Conservation (phyloP, 2,113 vertebrate genomes). For the Macaca fascicularis region T2T-MFA8v1.1 NC_088394.1:74557001-74557500, state of each 20-base stretch:
- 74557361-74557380: fast-evolving
- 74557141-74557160: too few species aligned
- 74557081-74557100: too few species aligned
- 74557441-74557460: background rate
- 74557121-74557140: too few species aligned
- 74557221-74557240: background rate
- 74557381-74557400: fast-evolving
- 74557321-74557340: background rate
- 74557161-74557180: too few species aligned
- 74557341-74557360: fast-evolving
- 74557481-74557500: fast-evolving
- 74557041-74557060: fast-evolving
- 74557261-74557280: background rate
- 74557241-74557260: fast-evolving
- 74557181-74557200: too few species aligned
- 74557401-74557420: background rate
- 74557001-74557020: too few species aligned
- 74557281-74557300: fast-evolving
- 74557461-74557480: fast-evolving
- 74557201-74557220: too few species aligned
- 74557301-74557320: background rate
- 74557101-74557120: too few species aligned
- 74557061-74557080: too few species aligned
- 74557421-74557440: background rate
- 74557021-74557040: too few species aligned